Evolutionary conservation across 2,797 vertebrate genomes (phyloP).

Genomic region (Aplochiton taeniatus): DNA sequence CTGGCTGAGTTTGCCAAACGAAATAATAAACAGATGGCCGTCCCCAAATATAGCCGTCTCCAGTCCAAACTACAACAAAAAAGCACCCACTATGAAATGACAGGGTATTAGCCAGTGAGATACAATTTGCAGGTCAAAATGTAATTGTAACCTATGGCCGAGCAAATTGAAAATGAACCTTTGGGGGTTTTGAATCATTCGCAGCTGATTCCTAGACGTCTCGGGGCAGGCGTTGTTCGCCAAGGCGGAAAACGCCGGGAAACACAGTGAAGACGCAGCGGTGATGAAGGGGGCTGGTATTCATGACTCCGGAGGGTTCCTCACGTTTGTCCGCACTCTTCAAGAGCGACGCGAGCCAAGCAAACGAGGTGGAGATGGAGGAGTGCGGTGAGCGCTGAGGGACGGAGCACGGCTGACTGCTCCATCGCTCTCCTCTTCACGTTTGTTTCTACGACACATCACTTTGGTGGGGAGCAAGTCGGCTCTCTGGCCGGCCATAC

Average conservation of each 20-base stretch:
- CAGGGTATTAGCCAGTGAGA: constrained; percentile 78
- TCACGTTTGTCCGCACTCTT: constrained; percentile 34
- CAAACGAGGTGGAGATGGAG: constrained; percentile 12
- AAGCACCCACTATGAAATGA: constrained; percentile 80
- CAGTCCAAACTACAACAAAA: constrained; percentile 76
- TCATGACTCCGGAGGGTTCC: constrained; percentile 45
- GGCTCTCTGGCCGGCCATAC: constrained; percentile 9
- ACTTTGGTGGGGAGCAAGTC: not conserved
- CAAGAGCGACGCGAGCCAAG: constrained; percentile 11
- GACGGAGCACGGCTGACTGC: not conserved
- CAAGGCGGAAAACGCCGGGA: constrained; percentile 36
- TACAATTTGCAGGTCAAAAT: constrained; percentile 86
- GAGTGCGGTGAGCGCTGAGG: constrained; percentile 4
- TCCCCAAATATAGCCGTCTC: constrained; percentile 80
- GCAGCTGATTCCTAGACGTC: constrained; percentile 60
- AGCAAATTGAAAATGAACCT: constrained; percentile 88
- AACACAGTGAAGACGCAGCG: constrained; percentile 6
- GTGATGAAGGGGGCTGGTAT: constrained; percentile 54
- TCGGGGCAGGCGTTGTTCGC: constrained; percentile 7
- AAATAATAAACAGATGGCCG: constrained; percentile 87
- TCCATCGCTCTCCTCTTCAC: constrained; percentile 4
- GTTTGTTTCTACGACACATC: constrained; percentile 13
- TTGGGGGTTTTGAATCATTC: constrained; percentile 73
- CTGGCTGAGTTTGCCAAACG: constrained; percentile 71
- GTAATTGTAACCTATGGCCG: constrained; percentile 82